These are phyloP conservation scores for Myrmecophaga tridactyla DNA, from an alignment of 2,113 vertebrate species.

Conservation along the genomic window DNA sequence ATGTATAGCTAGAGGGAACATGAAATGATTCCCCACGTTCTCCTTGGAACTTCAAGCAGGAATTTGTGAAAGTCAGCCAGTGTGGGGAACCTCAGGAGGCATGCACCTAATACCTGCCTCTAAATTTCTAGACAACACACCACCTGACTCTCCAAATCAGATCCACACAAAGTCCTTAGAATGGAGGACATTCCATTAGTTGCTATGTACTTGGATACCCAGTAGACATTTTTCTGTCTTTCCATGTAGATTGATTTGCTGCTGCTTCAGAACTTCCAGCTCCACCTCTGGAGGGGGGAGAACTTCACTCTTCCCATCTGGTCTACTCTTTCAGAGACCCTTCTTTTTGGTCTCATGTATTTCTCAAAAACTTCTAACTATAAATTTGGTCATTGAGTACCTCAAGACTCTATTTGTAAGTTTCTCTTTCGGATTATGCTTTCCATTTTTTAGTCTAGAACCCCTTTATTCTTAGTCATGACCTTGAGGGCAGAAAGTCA, in stretches of 20 bases:
- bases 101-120: too few relatives aligned
- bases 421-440: background rate
- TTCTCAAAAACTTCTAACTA: background rate
- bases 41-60: too few relatives aligned
- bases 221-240: background rate
- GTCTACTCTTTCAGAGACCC: background rate
- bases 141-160: too few relatives aligned
- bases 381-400: background rate
- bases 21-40: background rate
- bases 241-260: background rate
- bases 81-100: too few relatives aligned
- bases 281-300: background rate
- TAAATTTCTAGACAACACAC: too few relatives aligned
- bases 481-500: background rate
- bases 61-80: too few relatives aligned
- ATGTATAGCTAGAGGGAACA: background rate
- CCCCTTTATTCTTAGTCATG: background rate
- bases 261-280: background rate
- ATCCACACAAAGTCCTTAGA: too few relatives aligned
- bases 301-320: background rate
- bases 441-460: background rate
- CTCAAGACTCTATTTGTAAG: background rate
- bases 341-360: background rate
- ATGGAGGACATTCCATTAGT: background rate
- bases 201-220: background rate